Evolutionary conservation across 2,797 vertebrate genomes (phyloP).

Genomic region (Sparus aurata): DNA sequence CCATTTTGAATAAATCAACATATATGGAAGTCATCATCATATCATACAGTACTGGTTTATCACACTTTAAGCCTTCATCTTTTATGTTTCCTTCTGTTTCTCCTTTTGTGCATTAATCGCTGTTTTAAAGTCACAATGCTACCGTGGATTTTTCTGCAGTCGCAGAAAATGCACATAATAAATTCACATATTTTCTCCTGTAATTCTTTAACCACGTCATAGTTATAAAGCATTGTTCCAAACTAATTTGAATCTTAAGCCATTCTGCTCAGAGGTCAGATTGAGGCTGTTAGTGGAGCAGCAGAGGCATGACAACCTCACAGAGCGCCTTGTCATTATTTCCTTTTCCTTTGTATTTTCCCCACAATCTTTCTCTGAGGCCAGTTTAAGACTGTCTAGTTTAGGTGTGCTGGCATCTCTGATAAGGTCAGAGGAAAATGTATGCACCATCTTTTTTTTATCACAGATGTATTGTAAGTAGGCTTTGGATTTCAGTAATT

Average conservation of each 20-base stretch:
- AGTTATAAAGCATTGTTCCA: too few species aligned
- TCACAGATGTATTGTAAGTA: not conserved
- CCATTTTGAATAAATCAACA: not conserved
- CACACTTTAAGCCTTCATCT: not conserved
- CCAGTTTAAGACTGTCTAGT: not conserved
- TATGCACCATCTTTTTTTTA: not conserved
- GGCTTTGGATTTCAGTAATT: too few species aligned
- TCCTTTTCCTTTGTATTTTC: not conserved
- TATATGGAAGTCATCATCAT: too few species aligned
- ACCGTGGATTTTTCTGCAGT: not conserved
- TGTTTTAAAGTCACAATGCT: constrained; percentile 1
- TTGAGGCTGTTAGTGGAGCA: too few species aligned
- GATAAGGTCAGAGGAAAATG: not conserved
- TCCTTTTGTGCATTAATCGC: not conserved
- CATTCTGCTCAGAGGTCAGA: too few species aligned
- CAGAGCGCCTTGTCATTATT: too few species aligned
- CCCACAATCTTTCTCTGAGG: not conserved
- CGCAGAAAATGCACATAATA: not conserved
- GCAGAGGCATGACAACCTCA: not conserved
- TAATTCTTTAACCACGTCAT: too few species aligned
- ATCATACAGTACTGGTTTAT: not conserved
- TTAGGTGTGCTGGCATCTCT: not conserved
- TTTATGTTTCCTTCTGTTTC: not conserved
- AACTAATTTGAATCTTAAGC: too few species aligned
- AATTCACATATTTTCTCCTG: too few species aligned